phyloP scores from a whole-genome alignment of 2,797 vertebrate genomes.

The Bradypus variegatus region DNA sequence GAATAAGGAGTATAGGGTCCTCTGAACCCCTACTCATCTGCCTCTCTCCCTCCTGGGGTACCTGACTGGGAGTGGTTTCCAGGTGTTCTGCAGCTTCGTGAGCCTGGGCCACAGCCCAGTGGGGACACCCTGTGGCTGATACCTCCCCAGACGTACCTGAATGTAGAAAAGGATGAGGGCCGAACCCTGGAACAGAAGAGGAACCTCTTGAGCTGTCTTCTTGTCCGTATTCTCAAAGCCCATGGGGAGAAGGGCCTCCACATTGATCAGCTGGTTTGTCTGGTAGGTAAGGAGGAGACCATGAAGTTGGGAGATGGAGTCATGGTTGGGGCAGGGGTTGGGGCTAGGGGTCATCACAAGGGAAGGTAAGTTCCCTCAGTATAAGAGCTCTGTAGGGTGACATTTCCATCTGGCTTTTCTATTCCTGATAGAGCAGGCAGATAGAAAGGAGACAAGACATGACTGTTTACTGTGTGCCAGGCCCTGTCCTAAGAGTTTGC shows the following conservation, averaged over 20 bases:
- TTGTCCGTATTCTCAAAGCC: slow-evolving; percentile 88
- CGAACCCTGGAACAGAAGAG: slow-evolving; percentile 88
- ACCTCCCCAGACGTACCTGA: slow-evolving; percentile 85
- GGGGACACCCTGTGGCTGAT: slow-evolving; percentile 75
- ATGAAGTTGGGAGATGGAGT: not conserved
- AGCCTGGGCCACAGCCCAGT: slow-evolving; percentile 69
- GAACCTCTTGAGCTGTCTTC: slow-evolving; percentile 87
- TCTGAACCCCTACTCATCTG: not conserved
- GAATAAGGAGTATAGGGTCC: not conserved
- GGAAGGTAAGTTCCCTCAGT: not conserved
- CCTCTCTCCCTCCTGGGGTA: not conserved
- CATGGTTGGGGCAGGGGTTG: not conserved
- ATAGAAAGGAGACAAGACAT: not conserved
- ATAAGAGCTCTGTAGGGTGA: not conserved
- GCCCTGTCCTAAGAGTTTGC: not conserved
- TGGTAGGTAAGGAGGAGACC: slow-evolving; percentile 73
- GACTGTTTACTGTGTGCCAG: not conserved
- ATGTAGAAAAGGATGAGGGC: slow-evolving; percentile 81
- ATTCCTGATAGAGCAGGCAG: not conserved
- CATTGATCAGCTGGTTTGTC: slow-evolving; percentile 91
- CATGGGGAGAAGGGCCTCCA: slow-evolving; percentile 86
- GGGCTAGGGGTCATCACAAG: not conserved
- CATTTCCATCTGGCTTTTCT: slow-evolving; percentile 3
- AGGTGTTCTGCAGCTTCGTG: slow-evolving; percentile 75
- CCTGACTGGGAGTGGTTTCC: slow-evolving; percentile 34